Conservation (phyloP, 2,113 vertebrate genomes). For the Datnioides undecimradiatus region DNA sequence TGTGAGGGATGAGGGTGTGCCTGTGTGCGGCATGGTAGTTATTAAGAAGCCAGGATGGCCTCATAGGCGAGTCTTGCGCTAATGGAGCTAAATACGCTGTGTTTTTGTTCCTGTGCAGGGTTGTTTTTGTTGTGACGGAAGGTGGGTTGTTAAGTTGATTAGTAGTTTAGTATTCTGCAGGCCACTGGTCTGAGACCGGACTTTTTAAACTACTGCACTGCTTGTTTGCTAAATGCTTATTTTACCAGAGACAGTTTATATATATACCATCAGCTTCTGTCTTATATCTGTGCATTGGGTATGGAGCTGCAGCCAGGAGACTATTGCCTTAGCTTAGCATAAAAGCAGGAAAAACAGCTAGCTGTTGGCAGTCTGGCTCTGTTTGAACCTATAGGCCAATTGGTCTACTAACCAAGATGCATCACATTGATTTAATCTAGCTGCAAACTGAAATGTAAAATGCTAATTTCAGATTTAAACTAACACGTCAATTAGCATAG, state of each 20-base stretch:
- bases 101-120: constrained; percentile 15
- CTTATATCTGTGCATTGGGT: background rate
- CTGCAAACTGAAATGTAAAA: no score
- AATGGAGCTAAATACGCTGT: constrained; percentile 37
- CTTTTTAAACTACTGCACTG: background rate
- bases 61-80: constrained; percentile 59
- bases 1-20: constrained; percentile 58
- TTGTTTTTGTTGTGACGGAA: constrained; percentile 66
- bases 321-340: background rate
- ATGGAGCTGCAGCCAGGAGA: background rate
- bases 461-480: no score
- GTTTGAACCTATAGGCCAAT: no score
- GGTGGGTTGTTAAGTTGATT: constrained; percentile 35
- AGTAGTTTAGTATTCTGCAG: constrained; percentile 47
- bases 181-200: background rate
- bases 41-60: constrained; percentile 62
- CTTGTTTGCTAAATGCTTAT: no score
- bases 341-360: background rate
- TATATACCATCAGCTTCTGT: no score
- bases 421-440: no score
- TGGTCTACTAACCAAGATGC: no score
- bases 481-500: no score
- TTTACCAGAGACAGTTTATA: no score
- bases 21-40: constrained; percentile 19
- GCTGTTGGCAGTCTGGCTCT: background rate